Conservation (phyloP, 2,113 vertebrate genomes). For the Lophius piscatorius region DNA sequence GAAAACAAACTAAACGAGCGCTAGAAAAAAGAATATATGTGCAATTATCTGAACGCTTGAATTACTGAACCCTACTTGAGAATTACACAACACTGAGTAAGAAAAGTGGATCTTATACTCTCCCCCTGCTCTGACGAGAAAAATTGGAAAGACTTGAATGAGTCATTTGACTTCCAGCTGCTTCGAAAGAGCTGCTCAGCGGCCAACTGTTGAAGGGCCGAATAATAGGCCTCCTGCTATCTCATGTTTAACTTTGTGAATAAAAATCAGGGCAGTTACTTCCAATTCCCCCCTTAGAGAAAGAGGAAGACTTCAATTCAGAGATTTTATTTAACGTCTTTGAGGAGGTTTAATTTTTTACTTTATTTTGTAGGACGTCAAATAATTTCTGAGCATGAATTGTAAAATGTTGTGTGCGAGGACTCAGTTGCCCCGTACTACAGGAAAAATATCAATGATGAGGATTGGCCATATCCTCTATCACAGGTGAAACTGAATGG, state of each 20-base stretch:
- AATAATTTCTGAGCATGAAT: no score
- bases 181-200: conserved; percentile 25
- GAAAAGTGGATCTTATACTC: conserved; percentile 9
- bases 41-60: no score
- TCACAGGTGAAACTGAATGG: no score
- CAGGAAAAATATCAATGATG: no score
- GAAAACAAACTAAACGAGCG: no score
- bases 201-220: background rate
- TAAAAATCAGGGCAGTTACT: conserved; percentile 15
- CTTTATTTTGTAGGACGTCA: no score
- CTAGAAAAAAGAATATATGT: no score
- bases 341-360: no score
- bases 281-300: conserved; percentile 6
- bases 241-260: conserved; percentile 18
- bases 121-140: background rate
- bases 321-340: no score
- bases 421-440: no score
- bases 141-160: conserved; percentile 7
- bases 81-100: background rate
- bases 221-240: conserved; percentile 4
- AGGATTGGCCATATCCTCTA: no score
- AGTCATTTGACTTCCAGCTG: conserved; percentile 38
- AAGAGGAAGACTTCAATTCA: conserved; percentile 3
- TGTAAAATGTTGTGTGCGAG: no score
- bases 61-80: background rate